These are phyloP conservation scores for Blastomussa wellsi DNA, from an alignment of 92 coral and sea anemone species.

Conservation along the genomic window DNA sequence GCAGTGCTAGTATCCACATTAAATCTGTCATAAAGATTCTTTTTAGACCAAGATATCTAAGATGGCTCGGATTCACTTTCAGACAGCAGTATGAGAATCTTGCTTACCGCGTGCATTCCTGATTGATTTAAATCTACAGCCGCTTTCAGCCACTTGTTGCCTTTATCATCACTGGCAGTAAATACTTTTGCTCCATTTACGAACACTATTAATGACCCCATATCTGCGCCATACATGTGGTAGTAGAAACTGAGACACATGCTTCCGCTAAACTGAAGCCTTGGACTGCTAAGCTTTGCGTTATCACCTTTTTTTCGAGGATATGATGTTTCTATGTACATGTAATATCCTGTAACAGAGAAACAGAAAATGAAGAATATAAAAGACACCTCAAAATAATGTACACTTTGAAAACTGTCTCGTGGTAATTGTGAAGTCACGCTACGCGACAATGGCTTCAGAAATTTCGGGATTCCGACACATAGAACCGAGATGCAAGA, in stretches of 20 bases:
- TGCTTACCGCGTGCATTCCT: constrained; percentile 9
- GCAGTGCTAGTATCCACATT: too few relatives aligned
- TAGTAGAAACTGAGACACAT: constrained; percentile 50
- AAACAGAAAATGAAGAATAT: too few relatives aligned
- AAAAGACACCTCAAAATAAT: too few relatives aligned
- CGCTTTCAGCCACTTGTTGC: constrained; percentile 8
- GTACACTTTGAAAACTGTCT: too few relatives aligned
- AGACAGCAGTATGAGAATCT: neutral
- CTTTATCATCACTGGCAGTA: constrained; percentile 8
- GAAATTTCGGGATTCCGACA: too few relatives aligned
- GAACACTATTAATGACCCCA: constrained; percentile 33
- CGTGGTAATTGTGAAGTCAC: too few relatives aligned
- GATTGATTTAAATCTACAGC: neutral
- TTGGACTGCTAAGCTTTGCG: constrained; percentile 33
- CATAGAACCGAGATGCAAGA: too few relatives aligned
- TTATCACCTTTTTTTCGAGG: constrained; percentile 36
- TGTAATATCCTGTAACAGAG: constrained; percentile 39
- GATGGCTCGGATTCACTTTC: neutral
- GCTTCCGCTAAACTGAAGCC: neutral
- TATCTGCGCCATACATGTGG: constrained; percentile 46
- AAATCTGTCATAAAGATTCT: too few relatives aligned
- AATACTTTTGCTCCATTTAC: neutral
- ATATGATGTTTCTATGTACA: constrained; percentile 46
- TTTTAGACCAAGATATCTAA: neutral
- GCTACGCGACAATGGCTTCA: too few relatives aligned